These are phyloP conservation scores for Cecropterus lyciades DNA, from an alignment of 1,140 invertebrate genomes.

Conservation along the genomic window DNA sequence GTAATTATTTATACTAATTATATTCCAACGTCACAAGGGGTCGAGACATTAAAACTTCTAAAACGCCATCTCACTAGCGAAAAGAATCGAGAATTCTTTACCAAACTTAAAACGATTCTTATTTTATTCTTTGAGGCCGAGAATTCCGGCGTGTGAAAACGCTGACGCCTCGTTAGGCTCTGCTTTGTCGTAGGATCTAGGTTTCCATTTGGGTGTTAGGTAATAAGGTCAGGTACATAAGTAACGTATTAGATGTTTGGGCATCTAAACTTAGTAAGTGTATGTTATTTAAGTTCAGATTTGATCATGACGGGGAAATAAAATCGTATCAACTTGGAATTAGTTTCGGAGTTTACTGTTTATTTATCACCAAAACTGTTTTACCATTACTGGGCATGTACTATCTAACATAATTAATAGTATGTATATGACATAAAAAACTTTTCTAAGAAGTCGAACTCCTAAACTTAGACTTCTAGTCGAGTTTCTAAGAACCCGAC, in stretches of 20 bases:
- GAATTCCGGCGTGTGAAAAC: slow-evolving; percentile 24
- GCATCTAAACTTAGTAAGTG: no score
- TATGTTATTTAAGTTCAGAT: no score
- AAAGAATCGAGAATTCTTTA: slow-evolving; percentile 20
- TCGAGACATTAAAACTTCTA: neutral
- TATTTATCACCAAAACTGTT: no score
- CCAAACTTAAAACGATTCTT: slow-evolving; percentile 34
- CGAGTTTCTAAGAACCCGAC: no score
- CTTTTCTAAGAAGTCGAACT: no score
- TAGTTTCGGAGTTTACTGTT: no score
- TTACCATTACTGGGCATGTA: no score
- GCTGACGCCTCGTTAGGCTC: slow-evolving; percentile 27
- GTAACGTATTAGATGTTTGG: neutral
- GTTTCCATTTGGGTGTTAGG: neutral
- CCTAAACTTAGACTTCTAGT: no score
- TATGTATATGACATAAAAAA: no score
- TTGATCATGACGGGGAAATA: no score
- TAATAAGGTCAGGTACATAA: neutral
- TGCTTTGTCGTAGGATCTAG: slow-evolving; percentile 27
- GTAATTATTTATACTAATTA: neutral
- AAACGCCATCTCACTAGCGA: slow-evolving; percentile 17
- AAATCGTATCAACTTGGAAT: no score
- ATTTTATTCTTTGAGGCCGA: slow-evolving; percentile 28
- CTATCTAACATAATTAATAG: no score
- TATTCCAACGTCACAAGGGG: neutral